Evolutionary conservation across 2,113 vertebrate genomes (phyloP).

Genomic region (Tiliqua scincoides): DNA sequence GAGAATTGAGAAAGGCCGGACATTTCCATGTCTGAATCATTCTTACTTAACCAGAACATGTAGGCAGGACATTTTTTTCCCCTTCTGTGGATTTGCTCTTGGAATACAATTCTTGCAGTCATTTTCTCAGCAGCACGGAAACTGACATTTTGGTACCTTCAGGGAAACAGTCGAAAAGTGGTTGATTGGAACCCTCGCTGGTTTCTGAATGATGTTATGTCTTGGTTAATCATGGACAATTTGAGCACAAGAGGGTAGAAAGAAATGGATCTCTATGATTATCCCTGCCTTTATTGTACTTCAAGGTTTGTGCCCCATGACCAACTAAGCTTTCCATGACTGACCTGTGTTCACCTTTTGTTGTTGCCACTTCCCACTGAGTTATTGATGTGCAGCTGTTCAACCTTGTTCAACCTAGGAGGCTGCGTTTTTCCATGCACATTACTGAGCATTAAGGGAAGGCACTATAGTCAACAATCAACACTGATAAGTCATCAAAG

Average conservation of each 20-base stretch:
- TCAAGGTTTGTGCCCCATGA: conserved; percentile 60
- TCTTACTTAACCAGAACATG: conserved; percentile 57
- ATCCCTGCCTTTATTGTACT: conserved; percentile 72
- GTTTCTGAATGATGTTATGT: conserved; percentile 69
- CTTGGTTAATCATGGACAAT: conserved; percentile 71
- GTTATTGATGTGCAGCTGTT: conserved; percentile 82
- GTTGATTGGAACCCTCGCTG: conserved; percentile 66
- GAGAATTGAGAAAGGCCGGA: conserved; percentile 42
- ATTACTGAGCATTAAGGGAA: too few relatives aligned
- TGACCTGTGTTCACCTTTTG: conserved; percentile 81
- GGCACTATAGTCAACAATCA: not conserved
- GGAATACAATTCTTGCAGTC: conserved; percentile 52
- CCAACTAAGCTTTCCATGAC: conserved; percentile 69
- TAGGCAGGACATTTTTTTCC: conserved; percentile 21
- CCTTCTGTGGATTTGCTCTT: conserved; percentile 47
- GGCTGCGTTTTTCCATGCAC: conserved; percentile 62
- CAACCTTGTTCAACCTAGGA: conserved; percentile 78
- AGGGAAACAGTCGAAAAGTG: conserved; percentile 74
- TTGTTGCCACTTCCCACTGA: conserved; percentile 81
- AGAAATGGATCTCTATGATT: conserved; percentile 64
- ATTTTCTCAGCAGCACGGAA: conserved; percentile 63
- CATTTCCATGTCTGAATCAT: conserved; percentile 55
- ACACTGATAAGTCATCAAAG: conserved; percentile 28
- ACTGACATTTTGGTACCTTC: conserved; percentile 76
- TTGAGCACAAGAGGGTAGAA: conserved; percentile 43